Base-by-base conservation (phyloP, 1,140 invertebrate species). In the Anadara kagoshimensis region DNA sequence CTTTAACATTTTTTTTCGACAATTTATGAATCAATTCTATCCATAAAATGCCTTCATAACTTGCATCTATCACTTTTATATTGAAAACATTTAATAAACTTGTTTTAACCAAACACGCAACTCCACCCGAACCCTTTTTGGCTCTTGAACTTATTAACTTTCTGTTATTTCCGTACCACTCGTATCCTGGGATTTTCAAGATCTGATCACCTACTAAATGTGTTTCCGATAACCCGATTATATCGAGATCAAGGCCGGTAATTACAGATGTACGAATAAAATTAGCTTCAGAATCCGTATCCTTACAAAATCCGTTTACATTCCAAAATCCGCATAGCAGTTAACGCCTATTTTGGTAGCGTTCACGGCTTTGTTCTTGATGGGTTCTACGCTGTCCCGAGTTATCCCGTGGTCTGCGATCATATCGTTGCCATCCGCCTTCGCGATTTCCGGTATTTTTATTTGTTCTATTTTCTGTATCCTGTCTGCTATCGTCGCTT, bases 311-410 rank as follows among this genome's bases (percentile, higher is more conserved):
- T 8, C 49, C 49, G 20, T 56, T 56, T 12, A 67, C 65, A 56
- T 67, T 67, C 65, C 65, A 56, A 56, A 67, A 67, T 36, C 65
- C 65, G 36, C 29, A 14, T 41, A 16, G 16, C 18, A 58, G 18
- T 18, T 58, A 11, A n/a, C 29, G 29, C 8, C 54, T 26, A 56
- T 56, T 26, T 26, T 16, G 54, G 5, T 18, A 10, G 18, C 18
- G 18, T 47, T 47, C 8, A 10, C 18, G 8, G 45, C 18, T 47
- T 10, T 47, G 8, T 47, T 18, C 18, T 10, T 47, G 8, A 18
- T 47, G n/a, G n/a, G n/a, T n/a, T n/a, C 18, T 10, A 7, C 22
- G 16, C 8, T 26, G 29, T 56, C 22, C 8, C 5, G 54, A 26
- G 8, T 56, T 8, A 26, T 56, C 29, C 22, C 16, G 8, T 56